Evolutionary conservation across 2,797 vertebrate species (phyloP), one percentile per base, ranked within the genome.

Genomic region (Coregonus sp.): DNA sequence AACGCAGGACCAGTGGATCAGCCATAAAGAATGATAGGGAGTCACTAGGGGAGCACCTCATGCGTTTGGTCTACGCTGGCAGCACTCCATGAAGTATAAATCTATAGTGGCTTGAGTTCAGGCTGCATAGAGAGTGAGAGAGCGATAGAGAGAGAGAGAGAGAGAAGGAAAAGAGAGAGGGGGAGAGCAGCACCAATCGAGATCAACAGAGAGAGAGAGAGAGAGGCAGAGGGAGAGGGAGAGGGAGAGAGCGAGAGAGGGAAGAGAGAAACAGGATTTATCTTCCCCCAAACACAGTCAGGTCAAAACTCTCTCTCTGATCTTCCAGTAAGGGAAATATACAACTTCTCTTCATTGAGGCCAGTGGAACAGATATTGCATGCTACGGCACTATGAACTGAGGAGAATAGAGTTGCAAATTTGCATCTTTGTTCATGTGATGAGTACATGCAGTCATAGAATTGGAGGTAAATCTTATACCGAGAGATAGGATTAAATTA

Each of bases 11-110:
- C 88, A 89, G 90, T 87, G 86, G 89, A 90, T 91, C 85, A 80
- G 87, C 90, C 88, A 88, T 92, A 92, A 93, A 93, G 90, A 91
- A 91, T 85, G 89, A 91, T 90, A 84, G 86, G 80, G 83, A 88
- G 89, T 87, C 86, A 86, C 89, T 84, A 31, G 33, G 84, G 85
- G 85, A 86, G 86, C 86, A 50, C 82, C 86, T 89, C 83, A 80
- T 80, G 67, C 78, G 40, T 91, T 90, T 92, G 92, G 92, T 90
- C 92, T 90, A 88, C 75, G 84, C 82, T 92, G 89, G 89, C 91
- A 91, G 82, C 82, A 78, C 79, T 91, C 92, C 92, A 91, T 84
- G 74, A 82, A 75, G 88, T 89, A 89, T 92, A 91, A 92, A 92
- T 91, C 80, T 83, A 20, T 63, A 29, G 74, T 75, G 73, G 79